Evolutionary conservation across 2,113 vertebrate species (phyloP).

Genomic region (human): DNA sequence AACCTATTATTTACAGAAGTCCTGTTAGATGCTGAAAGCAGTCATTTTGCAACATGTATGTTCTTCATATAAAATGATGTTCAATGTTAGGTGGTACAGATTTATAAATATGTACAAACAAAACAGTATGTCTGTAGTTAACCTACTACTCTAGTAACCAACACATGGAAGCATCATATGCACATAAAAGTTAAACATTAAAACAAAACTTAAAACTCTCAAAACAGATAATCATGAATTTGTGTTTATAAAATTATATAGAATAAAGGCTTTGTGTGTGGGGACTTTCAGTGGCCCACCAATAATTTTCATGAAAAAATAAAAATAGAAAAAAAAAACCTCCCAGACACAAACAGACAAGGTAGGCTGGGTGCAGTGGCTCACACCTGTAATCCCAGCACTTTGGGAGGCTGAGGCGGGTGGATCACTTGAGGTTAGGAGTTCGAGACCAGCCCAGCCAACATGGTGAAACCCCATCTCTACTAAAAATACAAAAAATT

Average conservation of each 20-base stretch:
- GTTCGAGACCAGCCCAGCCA: too few relatives aligned
- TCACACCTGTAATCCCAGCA: too few relatives aligned
- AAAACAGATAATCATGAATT: conserved; percentile 78
- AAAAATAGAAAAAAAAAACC: conserved; percentile 37
- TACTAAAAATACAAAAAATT: too few relatives aligned
- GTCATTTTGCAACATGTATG: conserved; percentile 83
- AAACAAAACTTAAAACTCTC: conserved; percentile 79
- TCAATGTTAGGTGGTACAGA: conserved; percentile 77
- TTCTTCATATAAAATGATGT: conserved; percentile 84
- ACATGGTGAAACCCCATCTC: too few relatives aligned
- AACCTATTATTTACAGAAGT: conserved; percentile 82
- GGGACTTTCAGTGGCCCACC: conserved; percentile 76
- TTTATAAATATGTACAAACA: conserved; percentile 88
- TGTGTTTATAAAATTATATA: conserved; percentile 80
- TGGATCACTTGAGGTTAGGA: too few relatives aligned
- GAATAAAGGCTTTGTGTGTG: conserved; percentile 70
- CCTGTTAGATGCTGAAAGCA: conserved; percentile 77
- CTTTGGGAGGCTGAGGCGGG: too few relatives aligned
- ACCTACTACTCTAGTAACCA: conserved; percentile 79
- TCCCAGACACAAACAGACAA: conserved; percentile 62
- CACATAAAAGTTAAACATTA: conserved; percentile 77
- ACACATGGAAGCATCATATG: conserved; percentile 80
- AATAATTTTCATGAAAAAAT: conserved; percentile 76
- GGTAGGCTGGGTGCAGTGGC: too few relatives aligned
- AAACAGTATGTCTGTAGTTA: conserved; percentile 79